Evolutionary conservation across 1,140 invertebrate genomes (phyloP).

Genomic region (Bombus vancouverensis): DNA sequence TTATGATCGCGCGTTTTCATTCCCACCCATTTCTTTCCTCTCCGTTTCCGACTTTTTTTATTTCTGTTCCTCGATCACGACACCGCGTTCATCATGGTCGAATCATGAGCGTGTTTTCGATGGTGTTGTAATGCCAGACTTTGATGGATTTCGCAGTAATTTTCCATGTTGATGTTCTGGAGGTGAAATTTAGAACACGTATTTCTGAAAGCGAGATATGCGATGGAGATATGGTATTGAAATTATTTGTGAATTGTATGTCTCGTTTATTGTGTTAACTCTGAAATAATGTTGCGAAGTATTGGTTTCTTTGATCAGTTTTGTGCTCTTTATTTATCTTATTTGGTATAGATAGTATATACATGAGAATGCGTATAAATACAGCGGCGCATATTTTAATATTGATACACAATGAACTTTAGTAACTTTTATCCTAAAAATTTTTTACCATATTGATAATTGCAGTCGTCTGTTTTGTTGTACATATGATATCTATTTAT

Average conservation of each 20-base stretch:
- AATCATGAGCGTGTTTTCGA: background rate
- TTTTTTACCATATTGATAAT: too few relatives aligned
- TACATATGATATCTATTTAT: too few relatives aligned
- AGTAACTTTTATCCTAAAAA: too few relatives aligned
- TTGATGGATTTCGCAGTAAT: background rate
- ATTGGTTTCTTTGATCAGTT: background rate
- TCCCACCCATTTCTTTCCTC: background rate
- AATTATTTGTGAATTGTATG: background rate
- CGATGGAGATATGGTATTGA: background rate
- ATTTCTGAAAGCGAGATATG: background rate
- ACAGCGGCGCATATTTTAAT: too few relatives aligned
- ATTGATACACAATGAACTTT: too few relatives aligned
- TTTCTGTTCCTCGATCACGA: background rate
- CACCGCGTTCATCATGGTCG: background rate
- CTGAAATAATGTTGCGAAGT: background rate
- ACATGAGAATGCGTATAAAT: too few relatives aligned
- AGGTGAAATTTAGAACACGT: background rate
- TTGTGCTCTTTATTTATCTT: background rate
- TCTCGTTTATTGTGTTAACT: background rate
- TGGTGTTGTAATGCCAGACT: background rate
- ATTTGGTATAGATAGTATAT: background rate
- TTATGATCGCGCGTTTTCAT: slow-evolving; percentile 64
- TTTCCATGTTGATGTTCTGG: background rate
- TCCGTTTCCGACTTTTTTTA: background rate
- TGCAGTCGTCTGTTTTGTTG: too few relatives aligned